These are phyloP conservation scores for Dryobates pubescens DNA, from an alignment of 2,797 vertebrate genomes.

Conservation along the genomic window DNA sequence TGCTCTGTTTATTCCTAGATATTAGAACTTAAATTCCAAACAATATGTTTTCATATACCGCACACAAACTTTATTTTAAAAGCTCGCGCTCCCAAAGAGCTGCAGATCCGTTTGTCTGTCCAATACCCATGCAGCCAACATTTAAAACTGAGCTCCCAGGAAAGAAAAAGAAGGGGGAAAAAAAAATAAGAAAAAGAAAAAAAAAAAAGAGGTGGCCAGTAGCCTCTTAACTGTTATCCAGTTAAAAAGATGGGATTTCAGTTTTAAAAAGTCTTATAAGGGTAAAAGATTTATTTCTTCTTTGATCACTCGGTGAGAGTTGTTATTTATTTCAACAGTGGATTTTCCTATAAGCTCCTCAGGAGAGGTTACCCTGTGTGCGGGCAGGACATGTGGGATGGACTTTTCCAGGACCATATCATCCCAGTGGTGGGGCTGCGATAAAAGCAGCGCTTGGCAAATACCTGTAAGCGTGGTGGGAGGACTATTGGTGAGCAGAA, in stretches of 20 bases:
- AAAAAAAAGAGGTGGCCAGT: constrained; percentile 68
- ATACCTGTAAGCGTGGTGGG: constrained; percentile 66
- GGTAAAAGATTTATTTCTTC: constrained; percentile 82
- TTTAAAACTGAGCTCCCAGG: constrained; percentile 68
- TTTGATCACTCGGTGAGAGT: constrained; percentile 82
- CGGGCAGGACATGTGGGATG: constrained; percentile 35
- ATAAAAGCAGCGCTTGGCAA: constrained; percentile 56
- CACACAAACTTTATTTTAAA: constrained; percentile 80
- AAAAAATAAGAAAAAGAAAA: constrained; percentile 32
- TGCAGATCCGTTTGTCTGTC: constrained; percentile 50
- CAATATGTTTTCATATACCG: constrained; percentile 76
- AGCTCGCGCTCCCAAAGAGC: constrained; percentile 66
- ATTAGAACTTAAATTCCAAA: constrained; percentile 88
- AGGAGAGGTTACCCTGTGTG: constrained; percentile 64
- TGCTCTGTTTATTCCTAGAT: constrained; percentile 96
- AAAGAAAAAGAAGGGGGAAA: no score
- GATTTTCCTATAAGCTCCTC: constrained; percentile 74
- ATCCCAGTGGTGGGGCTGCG: constrained; percentile 39
- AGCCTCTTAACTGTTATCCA: constrained; percentile 76
- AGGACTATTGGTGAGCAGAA: constrained; percentile 16
- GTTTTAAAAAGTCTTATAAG: constrained; percentile 77
- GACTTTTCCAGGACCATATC: constrained; percentile 65
- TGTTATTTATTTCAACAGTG: constrained; percentile 79
- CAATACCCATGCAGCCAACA: constrained; percentile 46
- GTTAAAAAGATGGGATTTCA: constrained; percentile 77